Percentiles rank a stretch among this genome's conserved stretches.
These are phyloP conservation scores for Morelia viridis DNA, from an alignment of 2,797 vertebrate genomes.

Conservation along the genomic window DNA sequence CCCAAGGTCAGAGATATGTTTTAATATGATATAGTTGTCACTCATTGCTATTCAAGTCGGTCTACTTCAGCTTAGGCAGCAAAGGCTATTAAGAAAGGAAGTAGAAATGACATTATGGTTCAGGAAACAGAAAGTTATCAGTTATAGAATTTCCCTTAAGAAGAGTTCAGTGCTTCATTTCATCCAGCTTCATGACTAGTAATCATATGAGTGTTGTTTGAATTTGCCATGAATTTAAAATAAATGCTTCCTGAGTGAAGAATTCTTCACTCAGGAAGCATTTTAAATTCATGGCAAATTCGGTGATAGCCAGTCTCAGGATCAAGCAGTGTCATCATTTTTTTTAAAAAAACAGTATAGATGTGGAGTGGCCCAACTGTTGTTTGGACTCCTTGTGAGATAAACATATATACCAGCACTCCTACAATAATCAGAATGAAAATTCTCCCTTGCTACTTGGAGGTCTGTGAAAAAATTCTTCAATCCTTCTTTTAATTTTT, in stretches of 20 bases:
- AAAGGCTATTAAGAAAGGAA: background rate
- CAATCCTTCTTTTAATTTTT: background rate
- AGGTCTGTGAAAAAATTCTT: background rate
- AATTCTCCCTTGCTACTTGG: background rate
- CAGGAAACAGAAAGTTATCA: background rate
- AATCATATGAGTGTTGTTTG: background rate
- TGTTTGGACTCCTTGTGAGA: background rate
- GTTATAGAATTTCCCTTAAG: background rate
- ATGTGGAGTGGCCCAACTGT: background rate
- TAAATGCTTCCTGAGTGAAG: background rate
- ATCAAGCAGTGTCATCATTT: background rate
- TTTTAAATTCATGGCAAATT: no score
- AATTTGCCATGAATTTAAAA: background rate
- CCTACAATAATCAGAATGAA: background rate
- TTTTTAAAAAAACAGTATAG: background rate
- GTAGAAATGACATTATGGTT: background rate
- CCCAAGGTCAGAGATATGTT: constrained; percentile 56
- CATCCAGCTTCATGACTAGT: background rate
- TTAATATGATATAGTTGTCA: constrained; percentile 8
- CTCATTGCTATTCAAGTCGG: constrained; percentile 20
- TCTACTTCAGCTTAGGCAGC: background rate
- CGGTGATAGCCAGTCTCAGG: background rate
- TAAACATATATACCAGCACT: background rate
- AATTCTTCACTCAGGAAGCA: background rate
- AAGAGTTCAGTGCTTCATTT: background rate